These are phyloP conservation scores for Atopsyche davidsoni DNA, from an alignment of 1,140 invertebrate species.

Conservation along the genomic window DNA sequence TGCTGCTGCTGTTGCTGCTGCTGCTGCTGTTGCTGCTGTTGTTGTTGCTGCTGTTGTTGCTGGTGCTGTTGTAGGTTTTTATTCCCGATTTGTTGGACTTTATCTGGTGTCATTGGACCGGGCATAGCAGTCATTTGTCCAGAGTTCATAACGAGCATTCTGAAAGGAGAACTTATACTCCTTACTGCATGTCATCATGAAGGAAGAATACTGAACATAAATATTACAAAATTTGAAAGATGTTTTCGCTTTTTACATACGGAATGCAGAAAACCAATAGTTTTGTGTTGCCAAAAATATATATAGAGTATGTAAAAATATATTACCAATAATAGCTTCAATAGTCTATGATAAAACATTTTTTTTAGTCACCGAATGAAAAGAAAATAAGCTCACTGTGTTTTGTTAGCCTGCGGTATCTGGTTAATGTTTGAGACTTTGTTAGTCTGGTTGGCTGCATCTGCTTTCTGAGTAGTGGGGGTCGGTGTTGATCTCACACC, in stretches of 20 bases:
- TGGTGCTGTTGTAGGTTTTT: conserved; percentile 35
- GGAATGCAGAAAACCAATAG: no score
- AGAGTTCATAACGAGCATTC: conserved; percentile 52
- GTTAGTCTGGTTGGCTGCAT: conserved; percentile 66
- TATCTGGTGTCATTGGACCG: conserved; percentile 39
- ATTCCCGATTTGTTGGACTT: conserved; percentile 31
- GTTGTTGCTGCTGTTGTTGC: conserved; percentile 31
- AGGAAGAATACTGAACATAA: neutral
- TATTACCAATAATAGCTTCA: no score
- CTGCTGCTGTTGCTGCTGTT: conserved; percentile 32
- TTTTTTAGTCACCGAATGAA: no score
- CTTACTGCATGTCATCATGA: neutral
- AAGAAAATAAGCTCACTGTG: conserved; percentile 33
- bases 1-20: conserved; percentile 39
- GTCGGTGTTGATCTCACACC: conserved; percentile 57
- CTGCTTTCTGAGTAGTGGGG: conserved; percentile 52
- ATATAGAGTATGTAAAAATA: no score
- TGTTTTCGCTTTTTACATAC: no score
- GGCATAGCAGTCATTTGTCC: conserved; percentile 50
- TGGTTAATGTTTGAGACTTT: conserved; percentile 40
- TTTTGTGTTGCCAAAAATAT: no score
- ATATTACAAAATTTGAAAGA: neutral
- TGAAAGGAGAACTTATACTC: conserved; percentile 28
- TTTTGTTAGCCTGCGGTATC: conserved; percentile 41
- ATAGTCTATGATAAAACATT: no score